Percentiles rank a stretch among this genome's conserved stretches.
Evolutionary conservation across 2,888 invertebrate genomes (phyloP).

Genomic region (Eumacrocentrus americanus): DNA sequence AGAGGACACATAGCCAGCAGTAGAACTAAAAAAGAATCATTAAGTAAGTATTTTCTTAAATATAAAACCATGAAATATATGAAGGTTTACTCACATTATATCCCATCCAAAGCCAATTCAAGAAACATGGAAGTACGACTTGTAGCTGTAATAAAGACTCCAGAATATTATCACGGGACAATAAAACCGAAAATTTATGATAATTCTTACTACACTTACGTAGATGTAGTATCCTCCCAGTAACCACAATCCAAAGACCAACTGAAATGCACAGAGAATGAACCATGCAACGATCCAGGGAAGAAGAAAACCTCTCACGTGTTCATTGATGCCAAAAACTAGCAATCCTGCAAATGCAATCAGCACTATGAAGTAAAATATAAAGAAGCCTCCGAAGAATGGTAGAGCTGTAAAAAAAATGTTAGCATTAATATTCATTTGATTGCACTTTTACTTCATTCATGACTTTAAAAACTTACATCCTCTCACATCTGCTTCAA

Average conservation of each 20-base stretch:
- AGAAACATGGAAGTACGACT: slow-evolving; percentile 76
- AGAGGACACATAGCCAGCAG: slow-evolving; percentile 85
- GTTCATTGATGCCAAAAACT: slow-evolving; percentile 70
- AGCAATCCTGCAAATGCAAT: slow-evolving; percentile 68
- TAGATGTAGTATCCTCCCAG: slow-evolving; percentile 90
- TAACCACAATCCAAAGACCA: slow-evolving; percentile 83
- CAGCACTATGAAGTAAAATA: slow-evolving; percentile 66
- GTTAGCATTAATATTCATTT: slow-evolving; percentile 11
- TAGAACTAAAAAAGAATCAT: slow-evolving; percentile 68
- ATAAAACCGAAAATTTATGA: slow-evolving; percentile 14
- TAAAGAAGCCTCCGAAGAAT: slow-evolving; percentile 70
- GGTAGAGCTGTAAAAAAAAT: slow-evolving; percentile 71
- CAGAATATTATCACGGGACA: slow-evolving; percentile 9
- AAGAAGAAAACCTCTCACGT: slow-evolving; percentile 80
- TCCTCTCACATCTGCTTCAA: slow-evolving; percentile 81
- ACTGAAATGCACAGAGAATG: slow-evolving; percentile 75
- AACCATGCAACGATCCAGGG: slow-evolving; percentile 80
- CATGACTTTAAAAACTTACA: slow-evolving; percentile 65
- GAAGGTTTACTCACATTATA: slow-evolving; percentile 76
- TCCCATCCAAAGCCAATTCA: slow-evolving; percentile 82
- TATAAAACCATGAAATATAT: no score
- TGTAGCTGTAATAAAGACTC: slow-evolving; percentile 70
- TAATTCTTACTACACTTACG: slow-evolving; percentile 66
- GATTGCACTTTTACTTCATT: no score
- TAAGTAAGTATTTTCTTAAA: no score